These are phyloP conservation scores for Andinoacara biseriatus DNA, from an alignment of 2,113 vertebrate species.

Conservation along the genomic window DNA sequence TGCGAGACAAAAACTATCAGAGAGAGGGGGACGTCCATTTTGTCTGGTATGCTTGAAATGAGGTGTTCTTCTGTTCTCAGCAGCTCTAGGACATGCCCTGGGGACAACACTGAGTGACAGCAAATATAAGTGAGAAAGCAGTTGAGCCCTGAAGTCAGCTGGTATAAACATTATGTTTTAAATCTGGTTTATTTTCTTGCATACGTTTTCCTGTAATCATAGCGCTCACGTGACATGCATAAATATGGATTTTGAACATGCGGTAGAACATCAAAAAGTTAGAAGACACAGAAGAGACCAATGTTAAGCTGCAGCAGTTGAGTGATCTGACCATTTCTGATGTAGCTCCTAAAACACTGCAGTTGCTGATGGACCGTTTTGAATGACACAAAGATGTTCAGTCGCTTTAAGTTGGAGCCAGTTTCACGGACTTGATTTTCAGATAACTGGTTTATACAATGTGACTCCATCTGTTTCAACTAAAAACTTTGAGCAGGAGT, in stretches of 20 bases:
- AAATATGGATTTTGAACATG: not conserved
- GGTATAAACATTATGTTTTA: not conserved
- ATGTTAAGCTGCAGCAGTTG: not conserved
- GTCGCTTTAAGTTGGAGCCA: not conserved
- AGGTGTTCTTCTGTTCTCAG: not conserved
- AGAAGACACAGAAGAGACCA: not conserved
- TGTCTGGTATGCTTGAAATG: conserved; percentile 1
- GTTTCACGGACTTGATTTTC: not conserved
- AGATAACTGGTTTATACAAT: not conserved
- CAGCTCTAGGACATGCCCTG: not conserved
- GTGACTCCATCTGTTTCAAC: not conserved
- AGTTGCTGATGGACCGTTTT: not conserved
- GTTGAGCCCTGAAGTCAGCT: not conserved
- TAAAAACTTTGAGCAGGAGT: not conserved
- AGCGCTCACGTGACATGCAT: not conserved
- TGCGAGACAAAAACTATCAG: not conserved
- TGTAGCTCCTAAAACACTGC: too few relatives aligned
- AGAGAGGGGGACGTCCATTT: not conserved
- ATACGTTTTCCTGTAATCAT: not conserved
- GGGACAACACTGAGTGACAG: not conserved
- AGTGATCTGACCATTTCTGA: not conserved
- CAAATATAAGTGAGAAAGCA: conserved; percentile 11
- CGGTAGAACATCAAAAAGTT: not conserved
- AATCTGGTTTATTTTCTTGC: not conserved
- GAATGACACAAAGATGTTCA: not conserved